Evolutionary conservation across 2,113 vertebrate species (phyloP), one percentile per base, ranked within the genome.

Genomic region (Spheniscus mendiculus): DNA sequence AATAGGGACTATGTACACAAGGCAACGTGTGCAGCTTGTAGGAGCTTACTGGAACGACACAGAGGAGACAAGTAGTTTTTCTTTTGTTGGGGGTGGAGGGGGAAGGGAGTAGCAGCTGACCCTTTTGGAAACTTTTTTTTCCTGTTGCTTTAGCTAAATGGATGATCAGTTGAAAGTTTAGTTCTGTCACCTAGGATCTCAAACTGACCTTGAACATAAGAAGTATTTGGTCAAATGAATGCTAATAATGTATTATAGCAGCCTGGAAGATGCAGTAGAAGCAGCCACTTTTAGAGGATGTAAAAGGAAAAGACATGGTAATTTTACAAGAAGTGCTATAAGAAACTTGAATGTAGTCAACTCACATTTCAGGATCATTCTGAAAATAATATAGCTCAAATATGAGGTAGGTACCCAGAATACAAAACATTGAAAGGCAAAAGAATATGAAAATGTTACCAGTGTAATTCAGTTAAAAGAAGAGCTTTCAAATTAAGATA

Each of bases 1-100:
- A 59, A 49, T 0, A 9, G 56, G 25, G 63, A 49, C 61, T 29
- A 8, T 0, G 2, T 5, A 11, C 13, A 17, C 10, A 0, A 16
- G 63, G 23, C 1, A 3, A 23, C 1, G 25, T 0, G 5, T 14
- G n/a, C 20, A 45, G 66, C 44, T 38, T 45, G 47, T 23, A 32
- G 63, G 27, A 70, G 22, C 45, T 44, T 6, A 5, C 14, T 23
- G 52, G 4, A 29, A 23, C 1, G 6, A 21, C 26, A n/a, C 5
- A 15, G 56, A 26, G 44, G 23, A 34, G 32, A 36, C 11, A 15
- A 58, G 32, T 1, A 32, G 26, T 55, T n/a, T 42, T 47, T 22
- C 66, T 29, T 8, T 2, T 3, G 36, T 4, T 56, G 49, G 34
- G 25, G 27, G 13, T 8, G 49, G 40, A 72, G 40, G 11, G 50